Conservation (phyloP, 2,888 invertebrate genomes). For the Ferdinandea cuprea region DNA sequence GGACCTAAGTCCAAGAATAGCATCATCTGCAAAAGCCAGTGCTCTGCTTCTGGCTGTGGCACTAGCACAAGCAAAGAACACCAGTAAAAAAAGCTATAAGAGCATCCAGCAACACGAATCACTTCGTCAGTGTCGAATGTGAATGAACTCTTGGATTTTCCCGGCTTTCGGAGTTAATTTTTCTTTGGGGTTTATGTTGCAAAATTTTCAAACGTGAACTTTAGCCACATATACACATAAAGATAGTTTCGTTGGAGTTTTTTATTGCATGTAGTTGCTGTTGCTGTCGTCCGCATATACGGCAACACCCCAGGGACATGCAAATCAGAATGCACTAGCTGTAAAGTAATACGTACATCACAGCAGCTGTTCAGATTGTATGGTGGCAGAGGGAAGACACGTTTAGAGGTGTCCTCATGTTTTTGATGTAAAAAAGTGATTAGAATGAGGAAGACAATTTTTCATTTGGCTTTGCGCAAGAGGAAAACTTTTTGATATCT, state of each 20-base stretch:
- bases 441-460: conserved; percentile 28
- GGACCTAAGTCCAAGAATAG: conserved; percentile 6
- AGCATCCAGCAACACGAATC: conserved; percentile 13
- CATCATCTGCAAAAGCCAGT: conserved; percentile 30
- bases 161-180: conserved; percentile 35
- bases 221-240: conserved; percentile 1
- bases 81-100: neutral
- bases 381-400: conserved; percentile 19
- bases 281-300: conserved; percentile 10
- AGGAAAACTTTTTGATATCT: neutral
- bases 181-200: conserved; percentile 26
- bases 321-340: conserved; percentile 35
- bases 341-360: conserved; percentile 30
- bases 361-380: conserved; percentile 26
- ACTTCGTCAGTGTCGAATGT: conserved; percentile 55
- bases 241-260: conserved; percentile 27
- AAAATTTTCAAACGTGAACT: conserved; percentile 29
- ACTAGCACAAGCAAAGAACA: conserved; percentile 26
- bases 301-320: conserved; percentile 19
- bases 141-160: conserved; percentile 50
- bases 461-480: neutral
- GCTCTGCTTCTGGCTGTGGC: conserved; percentile 19
- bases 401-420: conserved; percentile 35
- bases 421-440: conserved; percentile 31
- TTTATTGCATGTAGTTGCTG: no score